phyloP scores from a whole-genome alignment of 2,797 vertebrate species.

The Poecile montanus region DNA sequence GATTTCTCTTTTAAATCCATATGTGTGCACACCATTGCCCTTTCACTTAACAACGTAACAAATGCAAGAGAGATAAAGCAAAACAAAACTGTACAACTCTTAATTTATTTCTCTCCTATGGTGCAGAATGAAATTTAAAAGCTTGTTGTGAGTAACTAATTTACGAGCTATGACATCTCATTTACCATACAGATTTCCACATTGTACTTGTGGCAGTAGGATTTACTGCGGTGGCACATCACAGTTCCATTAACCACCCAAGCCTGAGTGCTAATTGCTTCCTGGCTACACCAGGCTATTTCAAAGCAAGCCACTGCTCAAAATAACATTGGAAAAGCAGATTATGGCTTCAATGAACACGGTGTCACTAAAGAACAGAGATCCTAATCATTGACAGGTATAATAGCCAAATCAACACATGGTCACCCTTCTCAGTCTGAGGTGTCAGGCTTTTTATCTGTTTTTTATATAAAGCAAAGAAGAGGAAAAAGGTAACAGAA shows the following conservation, averaged over 20 bases:
- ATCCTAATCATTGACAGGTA: neutral
- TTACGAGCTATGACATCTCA: neutral
- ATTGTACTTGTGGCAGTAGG: neutral
- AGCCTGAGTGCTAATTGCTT: neutral
- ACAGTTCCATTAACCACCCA: neutral
- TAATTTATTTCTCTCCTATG: neutral
- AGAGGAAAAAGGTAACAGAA: neutral
- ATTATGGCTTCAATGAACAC: neutral
- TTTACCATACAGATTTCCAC: neutral
- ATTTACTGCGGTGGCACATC: neutral
- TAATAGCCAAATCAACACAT: neutral
- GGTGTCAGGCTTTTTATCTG: neutral
- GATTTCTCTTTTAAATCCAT: neutral
- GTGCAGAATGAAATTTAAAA: neutral
- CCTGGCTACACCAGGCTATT: neutral
- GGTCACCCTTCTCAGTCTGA: neutral
- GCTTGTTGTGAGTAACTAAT: neutral
- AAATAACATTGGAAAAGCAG: neutral
- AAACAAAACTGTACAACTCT: neutral
- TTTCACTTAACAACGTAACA: neutral
- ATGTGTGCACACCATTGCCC: fast-evolving
- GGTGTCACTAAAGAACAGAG: neutral
- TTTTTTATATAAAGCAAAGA: neutral
- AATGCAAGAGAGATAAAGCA: neutral
- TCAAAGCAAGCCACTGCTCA: neutral